Evolutionary conservation across 2,797 vertebrate species (phyloP).

Genomic region (Ctenochaetus hawaiiensis): DNA sequence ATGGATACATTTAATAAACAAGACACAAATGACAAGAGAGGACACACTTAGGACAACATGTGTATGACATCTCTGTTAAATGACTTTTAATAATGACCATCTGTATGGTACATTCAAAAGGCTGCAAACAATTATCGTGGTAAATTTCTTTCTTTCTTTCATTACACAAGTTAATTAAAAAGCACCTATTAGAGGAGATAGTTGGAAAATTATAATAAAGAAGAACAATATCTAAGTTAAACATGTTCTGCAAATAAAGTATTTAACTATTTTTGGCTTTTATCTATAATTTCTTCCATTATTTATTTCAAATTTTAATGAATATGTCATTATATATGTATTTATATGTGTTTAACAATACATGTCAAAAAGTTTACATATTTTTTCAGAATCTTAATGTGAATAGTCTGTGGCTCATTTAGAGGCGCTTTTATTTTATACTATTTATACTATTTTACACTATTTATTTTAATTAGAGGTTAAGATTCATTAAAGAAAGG

Average conservation of each 20-base stretch:
- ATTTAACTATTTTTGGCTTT: not conserved
- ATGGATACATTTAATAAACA: conserved; percentile 6
- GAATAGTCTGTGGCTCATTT: no score
- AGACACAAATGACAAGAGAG: conserved; percentile 6
- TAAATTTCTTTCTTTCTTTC: not conserved
- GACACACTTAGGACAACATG: not conserved
- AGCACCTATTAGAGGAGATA: not conserved
- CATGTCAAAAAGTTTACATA: not conserved
- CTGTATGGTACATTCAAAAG: conserved; percentile 22
- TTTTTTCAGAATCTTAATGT: not conserved
- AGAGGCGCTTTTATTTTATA: no score
- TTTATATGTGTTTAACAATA: not conserved
- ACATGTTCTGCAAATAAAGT: no score
- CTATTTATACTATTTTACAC: no score
- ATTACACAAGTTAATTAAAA: not conserved
- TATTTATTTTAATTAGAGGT: not conserved
- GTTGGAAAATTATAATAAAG: not conserved
- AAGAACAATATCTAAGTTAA: no score
- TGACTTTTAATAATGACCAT: conserved; percentile 33
- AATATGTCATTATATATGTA: not conserved
- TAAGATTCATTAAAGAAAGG: not conserved
- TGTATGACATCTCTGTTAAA: conserved; percentile 15
- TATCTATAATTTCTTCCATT: not conserved
- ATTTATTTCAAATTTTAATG: not conserved
- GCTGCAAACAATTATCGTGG: conserved; percentile 23